These are phyloP conservation scores for Stegostoma tigrinum DNA, from an alignment of 2,113 vertebrate species.

Conservation along the genomic window DNA sequence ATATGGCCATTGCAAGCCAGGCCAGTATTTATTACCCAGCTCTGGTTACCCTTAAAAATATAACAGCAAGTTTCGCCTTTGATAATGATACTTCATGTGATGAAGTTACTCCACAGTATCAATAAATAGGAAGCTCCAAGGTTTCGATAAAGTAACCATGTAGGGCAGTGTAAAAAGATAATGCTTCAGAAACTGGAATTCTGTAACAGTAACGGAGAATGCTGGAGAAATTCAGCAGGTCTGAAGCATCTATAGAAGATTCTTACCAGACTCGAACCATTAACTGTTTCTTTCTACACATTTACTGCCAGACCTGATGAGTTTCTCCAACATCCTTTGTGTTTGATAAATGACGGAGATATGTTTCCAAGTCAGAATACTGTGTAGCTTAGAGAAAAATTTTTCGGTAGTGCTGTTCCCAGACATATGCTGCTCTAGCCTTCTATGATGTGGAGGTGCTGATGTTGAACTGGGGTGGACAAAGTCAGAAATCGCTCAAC, in stretches of 20 bases:
- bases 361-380: not conserved
- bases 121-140: not conserved
- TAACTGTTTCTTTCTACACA: no score
- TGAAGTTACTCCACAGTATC: not conserved
- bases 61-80: not conserved
- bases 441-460: not conserved
- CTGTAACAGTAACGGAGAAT: no score
- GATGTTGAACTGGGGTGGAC: no score
- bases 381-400: not conserved
- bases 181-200: no score
- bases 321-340: no score
- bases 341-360: not conserved
- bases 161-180: no score
- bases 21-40: not conserved
- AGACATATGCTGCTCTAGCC: not conserved
- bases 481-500: no score
- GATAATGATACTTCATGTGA: not conserved
- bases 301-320: no score
- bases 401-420: not conserved
- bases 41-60: not conserved
- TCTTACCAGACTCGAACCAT: no score
- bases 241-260: no score
- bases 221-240: no score
- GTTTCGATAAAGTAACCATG: not conserved
- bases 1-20: not conserved